phyloP scores from a whole-genome alignment of 2,797 vertebrate species.

The Dermochelys coriacea region DNA sequence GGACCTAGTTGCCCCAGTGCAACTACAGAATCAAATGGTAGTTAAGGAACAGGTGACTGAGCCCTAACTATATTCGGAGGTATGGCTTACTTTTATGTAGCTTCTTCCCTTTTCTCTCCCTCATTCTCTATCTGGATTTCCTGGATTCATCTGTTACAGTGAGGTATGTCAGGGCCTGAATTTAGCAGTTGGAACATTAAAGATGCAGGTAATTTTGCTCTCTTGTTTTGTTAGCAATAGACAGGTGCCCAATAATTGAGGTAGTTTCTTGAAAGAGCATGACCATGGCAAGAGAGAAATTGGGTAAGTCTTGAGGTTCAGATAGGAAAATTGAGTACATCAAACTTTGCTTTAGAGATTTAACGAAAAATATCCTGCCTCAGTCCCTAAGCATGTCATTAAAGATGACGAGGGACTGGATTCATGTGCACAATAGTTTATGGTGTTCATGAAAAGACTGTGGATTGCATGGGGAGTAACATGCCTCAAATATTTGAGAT shows the following conservation, averaged over 20 bases:
- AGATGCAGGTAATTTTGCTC: neutral
- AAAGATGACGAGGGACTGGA: neutral
- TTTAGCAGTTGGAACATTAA: neutral
- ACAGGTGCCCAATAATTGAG: neutral
- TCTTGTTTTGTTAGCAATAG: neutral
- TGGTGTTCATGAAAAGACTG: slow-evolving; percentile 17
- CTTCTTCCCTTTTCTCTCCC: neutral
- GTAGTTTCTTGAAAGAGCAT: neutral
- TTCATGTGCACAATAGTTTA: neutral
- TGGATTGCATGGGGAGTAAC: neutral
- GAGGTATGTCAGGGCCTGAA: slow-evolving; percentile 4
- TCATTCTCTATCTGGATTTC: neutral
- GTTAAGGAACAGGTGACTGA: neutral
- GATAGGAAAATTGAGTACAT: neutral
- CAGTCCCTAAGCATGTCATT: neutral
- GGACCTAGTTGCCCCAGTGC: too few relatives aligned
- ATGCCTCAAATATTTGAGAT: slow-evolving; percentile 34
- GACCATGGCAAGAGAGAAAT: neutral
- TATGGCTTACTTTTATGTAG: neutral
- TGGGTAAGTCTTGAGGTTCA: neutral
- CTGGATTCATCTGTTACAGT: neutral
- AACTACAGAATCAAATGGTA: neutral
- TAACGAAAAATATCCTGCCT: neutral
- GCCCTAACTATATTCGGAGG: neutral
- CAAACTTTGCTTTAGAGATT: neutral